Conservation (phyloP, 1,140 invertebrate species). For the Lasioglossum baleicum region DNA sequence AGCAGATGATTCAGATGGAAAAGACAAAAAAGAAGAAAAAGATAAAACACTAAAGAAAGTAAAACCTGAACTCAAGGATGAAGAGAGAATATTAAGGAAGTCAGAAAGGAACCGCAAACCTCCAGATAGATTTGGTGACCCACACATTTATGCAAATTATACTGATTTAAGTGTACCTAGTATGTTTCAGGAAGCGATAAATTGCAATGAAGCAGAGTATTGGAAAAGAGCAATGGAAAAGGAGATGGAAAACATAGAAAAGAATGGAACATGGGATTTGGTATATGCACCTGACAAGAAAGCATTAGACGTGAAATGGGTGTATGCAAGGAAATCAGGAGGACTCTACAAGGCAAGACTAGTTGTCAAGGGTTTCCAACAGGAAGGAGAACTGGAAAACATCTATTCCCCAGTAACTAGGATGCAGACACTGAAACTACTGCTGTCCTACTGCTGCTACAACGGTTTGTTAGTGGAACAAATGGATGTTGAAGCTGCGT, state of each 20-base stretch:
- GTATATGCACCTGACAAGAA: not conserved
- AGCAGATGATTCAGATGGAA: not conserved
- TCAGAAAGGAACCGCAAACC: not conserved
- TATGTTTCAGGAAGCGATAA: constrained; percentile 4
- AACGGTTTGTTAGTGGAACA: constrained; percentile 15
- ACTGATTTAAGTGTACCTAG: not conserved
- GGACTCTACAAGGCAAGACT: constrained; percentile 13
- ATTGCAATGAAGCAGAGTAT: not conserved
- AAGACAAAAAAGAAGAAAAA: not conserved
- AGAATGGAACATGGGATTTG: constrained; percentile 6
- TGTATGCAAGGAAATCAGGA: constrained; percentile 17
- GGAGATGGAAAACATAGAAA: constrained; percentile 7
- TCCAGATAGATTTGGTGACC: not conserved
- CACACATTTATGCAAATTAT: not conserved
- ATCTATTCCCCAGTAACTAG: not conserved
- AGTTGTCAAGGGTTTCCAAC: constrained; percentile 39
- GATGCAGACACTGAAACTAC: constrained; percentile 32
- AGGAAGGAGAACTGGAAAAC: constrained; percentile 25
- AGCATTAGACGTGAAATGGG: constrained; percentile 26
- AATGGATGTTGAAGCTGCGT: constrained; percentile 44
- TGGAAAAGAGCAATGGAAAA: constrained; percentile 11
- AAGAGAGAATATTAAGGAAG: not conserved
- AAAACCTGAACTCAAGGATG: not conserved
- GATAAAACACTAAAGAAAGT: not conserved
- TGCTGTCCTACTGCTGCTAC: constrained; percentile 27